These are phyloP conservation scores for Clitarchus hookeri DNA, from an alignment of 2,888 invertebrate genomes.

Conservation along the genomic window DNA sequence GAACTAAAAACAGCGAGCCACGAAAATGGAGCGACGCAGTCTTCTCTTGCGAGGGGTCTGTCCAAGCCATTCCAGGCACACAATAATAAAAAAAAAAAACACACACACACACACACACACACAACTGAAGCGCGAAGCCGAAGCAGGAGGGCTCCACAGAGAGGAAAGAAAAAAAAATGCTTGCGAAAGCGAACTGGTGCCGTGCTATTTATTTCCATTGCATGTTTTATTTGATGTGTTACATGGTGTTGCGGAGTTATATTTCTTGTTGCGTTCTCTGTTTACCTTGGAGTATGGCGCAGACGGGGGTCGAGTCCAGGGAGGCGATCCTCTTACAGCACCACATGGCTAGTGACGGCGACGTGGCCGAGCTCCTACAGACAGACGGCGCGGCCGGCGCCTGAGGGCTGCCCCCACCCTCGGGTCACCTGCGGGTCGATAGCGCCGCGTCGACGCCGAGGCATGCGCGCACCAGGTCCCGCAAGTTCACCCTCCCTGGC, in stretches of 20 bases:
- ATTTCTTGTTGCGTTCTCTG: background rate
- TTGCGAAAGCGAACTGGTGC: constrained; percentile 1
- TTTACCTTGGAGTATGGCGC: constrained; percentile 38
- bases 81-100: too few relatives aligned
- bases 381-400: too few relatives aligned
- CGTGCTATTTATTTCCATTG: background rate
- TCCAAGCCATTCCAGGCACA: too few relatives aligned
- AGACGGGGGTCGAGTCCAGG: constrained; percentile 30
- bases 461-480: background rate
- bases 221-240: background rate
- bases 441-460: background rate
- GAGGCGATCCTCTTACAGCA: constrained; percentile 34
- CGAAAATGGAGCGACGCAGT: too few relatives aligned
- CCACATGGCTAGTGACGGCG: constrained; percentile 34
- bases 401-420: background rate
- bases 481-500: too few relatives aligned
- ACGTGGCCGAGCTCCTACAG: background rate
- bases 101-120: too few relatives aligned
- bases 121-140: background rate
- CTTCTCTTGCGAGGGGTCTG: too few relatives aligned
- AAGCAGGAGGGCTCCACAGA: background rate
- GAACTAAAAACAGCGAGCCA: too few relatives aligned
- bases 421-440: background rate
- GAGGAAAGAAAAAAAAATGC: background rate
- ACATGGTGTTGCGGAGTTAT: background rate